Evolutionary conservation across 2,797 vertebrate species (phyloP).

Genomic region (Notolabrus celidotus): DNA sequence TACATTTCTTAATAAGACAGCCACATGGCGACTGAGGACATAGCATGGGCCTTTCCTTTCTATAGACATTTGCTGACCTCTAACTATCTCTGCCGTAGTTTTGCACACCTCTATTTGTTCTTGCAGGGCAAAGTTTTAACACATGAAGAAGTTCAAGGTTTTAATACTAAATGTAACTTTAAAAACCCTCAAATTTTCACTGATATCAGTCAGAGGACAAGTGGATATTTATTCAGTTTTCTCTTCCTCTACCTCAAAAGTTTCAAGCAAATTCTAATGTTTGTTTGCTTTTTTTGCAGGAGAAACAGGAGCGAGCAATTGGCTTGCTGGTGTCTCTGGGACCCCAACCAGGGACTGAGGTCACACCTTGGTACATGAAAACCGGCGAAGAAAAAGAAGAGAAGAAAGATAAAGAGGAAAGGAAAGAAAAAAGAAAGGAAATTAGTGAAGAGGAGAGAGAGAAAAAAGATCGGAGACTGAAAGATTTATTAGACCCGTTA

Average conservation of each 20-base stretch:
- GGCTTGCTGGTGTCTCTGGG: slow-evolving; percentile 92
- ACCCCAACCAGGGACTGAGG: slow-evolving; percentile 87
- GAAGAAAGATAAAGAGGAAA: slow-evolving; percentile 59
- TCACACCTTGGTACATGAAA: slow-evolving; percentile 92
- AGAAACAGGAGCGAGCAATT: slow-evolving; percentile 90
- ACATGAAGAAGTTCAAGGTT: no score
- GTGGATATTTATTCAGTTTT: background rate
- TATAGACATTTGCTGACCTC: no score
- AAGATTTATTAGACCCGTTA: slow-evolving; percentile 88
- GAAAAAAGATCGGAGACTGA: slow-evolving; percentile 87
- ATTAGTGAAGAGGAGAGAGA: slow-evolving; percentile 82
- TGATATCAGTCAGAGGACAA: background rate
- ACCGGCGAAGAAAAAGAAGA: slow-evolving; percentile 68
- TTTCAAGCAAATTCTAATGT: background rate
- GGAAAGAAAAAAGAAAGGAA: slow-evolving; percentile 57
- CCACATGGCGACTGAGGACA: no score
- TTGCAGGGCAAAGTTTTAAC: no score
- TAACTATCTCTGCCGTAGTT: no score
- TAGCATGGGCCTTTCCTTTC: no score
- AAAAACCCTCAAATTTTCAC: no score
- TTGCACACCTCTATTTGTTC: no score
- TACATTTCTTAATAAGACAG: no score
- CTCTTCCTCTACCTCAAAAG: background rate
- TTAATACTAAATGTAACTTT: no score
- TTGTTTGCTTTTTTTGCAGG: slow-evolving; percentile 72